A percentile compares a stretch with the other conserved stretches of the same genome.
phyloP scores from a whole-genome alignment of 2,797 vertebrate genomes.

The Dermochelys coriacea region DNA sequence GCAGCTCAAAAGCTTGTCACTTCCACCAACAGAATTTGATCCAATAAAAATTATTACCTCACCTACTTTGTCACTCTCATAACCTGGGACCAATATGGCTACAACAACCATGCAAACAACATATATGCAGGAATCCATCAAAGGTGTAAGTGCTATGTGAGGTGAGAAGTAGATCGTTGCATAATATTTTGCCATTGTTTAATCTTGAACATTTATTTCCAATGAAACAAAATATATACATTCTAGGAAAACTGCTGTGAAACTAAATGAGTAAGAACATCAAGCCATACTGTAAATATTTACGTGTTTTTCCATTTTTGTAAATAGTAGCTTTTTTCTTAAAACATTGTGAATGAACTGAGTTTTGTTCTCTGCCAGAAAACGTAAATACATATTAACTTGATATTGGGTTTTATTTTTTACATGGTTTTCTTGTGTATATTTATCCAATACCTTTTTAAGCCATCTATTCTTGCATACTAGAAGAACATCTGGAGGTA shows the following conservation, averaged over 20 bases:
- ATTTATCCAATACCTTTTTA: neutral
- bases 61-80: neutral
- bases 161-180: neutral
- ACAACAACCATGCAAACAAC: neutral
- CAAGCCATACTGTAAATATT: neutral
- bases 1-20: neutral
- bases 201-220: accelerated
- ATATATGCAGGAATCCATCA: accelerated
- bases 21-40: neutral
- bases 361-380: neutral
- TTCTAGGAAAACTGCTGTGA: neutral
- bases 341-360: neutral
- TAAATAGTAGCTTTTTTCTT: neutral
- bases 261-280: neutral
- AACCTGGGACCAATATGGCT: neutral
- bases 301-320: neutral
- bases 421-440: neutral
- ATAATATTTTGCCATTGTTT: neutral
- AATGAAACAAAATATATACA: neutral
- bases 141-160: neutral
- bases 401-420: neutral
- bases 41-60: neutral
- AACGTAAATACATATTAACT: neutral
- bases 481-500: neutral
- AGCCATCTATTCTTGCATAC: neutral